Evolutionary conservation across 2,113 vertebrate genomes (phyloP).

Genomic region (Geothlypis trichas): DNA sequence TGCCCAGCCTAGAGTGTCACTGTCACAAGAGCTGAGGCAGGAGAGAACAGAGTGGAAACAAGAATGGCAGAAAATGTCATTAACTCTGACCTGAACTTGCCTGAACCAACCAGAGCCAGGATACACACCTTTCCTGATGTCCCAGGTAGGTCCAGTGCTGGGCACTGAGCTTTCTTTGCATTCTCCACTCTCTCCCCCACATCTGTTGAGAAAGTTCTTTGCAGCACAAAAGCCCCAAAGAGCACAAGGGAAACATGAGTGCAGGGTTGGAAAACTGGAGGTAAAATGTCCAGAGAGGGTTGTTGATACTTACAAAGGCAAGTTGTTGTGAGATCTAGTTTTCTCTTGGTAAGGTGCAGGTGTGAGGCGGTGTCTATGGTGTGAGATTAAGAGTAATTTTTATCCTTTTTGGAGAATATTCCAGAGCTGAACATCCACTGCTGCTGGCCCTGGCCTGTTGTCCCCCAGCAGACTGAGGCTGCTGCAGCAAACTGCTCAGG

Average conservation of each 20-base stretch:
- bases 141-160: background rate
- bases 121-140: background rate
- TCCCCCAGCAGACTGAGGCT: background rate
- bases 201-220: accelerated
- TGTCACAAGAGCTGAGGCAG: background rate
- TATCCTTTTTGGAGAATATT: background rate
- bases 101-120: background rate
- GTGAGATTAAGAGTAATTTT: background rate
- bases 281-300: no score
- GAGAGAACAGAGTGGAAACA: background rate
- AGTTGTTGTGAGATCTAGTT: background rate
- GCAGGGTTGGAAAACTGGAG: background rate
- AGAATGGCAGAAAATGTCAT: background rate
- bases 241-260: accelerated
- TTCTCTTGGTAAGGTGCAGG: background rate
- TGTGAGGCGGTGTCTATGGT: background rate
- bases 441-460: background rate
- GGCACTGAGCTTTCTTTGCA: background rate
- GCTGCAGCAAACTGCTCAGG: background rate
- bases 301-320: background rate
- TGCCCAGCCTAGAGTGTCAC: background rate
- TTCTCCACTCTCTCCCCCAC: background rate
- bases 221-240: background rate
- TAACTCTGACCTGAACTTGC: background rate
- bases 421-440: background rate